Evolutionary conservation across 2,888 invertebrate species (phyloP), one percentile per base, ranked within the genome.

Genomic region (Dromius quadrimaculatus): DNA sequence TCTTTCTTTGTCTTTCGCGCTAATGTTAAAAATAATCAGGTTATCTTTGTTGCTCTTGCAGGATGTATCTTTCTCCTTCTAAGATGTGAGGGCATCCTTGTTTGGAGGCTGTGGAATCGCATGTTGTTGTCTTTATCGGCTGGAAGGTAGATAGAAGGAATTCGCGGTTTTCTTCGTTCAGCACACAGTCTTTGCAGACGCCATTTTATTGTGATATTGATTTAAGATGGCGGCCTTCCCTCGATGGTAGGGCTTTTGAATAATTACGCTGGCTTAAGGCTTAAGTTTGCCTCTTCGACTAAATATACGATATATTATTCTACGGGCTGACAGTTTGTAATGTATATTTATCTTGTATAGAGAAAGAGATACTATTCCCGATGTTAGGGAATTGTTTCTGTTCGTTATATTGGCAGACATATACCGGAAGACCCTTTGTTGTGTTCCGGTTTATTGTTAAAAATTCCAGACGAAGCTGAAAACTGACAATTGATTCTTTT

Each of bases 171-270:
- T 54, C 54, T 54, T 54, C 32, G 54, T 50, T 50, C 50, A 20
- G 22, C 50, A 50, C 50, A 50, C 50, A 19, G 50, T 22, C 36
- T 36, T 36, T 11, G 8, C 9, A 11, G 62, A 38, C 65, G 65
- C 65, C 65, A 65, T 65, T 65, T 65, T 65, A 65, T 65, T 50
- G 38, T 50, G 65, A 65, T 65, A 65, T 65, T 65, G 65, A 65
- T 65, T 65, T 65, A 65, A 65, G 65, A 65, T 54, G 62, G 62
- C 62, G 62, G 41, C 41, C 8, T 22, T 41, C 62, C 62, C 19
- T 23, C 15, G 54, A 54, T 19, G 23, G 11, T 47, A 8, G 59
- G 19, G 62, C 62, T 41, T 62, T 62, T 62, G 62, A 62, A 62
- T 62, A 62, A 62, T 62, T 62, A 62, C 62, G 23, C 38, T 22